Evolutionary conservation across 2,888 invertebrate genomes (phyloP).

Genomic region (Tachina fera): DNA sequence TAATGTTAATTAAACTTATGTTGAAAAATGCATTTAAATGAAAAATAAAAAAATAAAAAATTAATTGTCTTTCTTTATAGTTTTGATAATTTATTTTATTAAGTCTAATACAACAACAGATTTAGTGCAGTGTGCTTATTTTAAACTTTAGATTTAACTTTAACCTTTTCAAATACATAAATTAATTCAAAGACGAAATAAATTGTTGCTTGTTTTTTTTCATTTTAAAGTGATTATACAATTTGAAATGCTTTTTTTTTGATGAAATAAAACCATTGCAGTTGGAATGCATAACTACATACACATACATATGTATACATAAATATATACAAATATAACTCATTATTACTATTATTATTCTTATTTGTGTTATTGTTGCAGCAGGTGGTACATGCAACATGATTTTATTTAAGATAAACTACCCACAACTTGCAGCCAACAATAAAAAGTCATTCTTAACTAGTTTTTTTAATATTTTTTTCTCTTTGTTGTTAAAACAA

Average conservation of each 20-base stretch:
- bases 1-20: background rate
- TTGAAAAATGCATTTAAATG: background rate
- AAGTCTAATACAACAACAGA: background rate
- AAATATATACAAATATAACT: background rate
- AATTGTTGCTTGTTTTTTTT: background rate
- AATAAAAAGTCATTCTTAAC: conserved; percentile 20
- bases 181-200: background rate
- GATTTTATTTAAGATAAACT: conserved; percentile 50
- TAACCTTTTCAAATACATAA: conserved; percentile 7
- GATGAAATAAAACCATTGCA: background rate
- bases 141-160: background rate
- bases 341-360: conserved; percentile 8
- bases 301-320: background rate
- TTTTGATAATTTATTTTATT: background rate
- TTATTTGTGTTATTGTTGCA: conserved; percentile 25
- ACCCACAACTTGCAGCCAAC: conserved; percentile 33
- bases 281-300: background rate
- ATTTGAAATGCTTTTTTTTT: background rate
- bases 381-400: conserved; percentile 55
- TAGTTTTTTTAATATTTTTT: conserved; percentile 21
- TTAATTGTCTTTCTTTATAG: background rate
- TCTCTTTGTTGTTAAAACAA: conserved; percentile 6
- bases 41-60: background rate
- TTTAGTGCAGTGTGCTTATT: background rate
- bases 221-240: background rate